These are phyloP conservation scores for Empidonax alnorum DNA, from an alignment of 2,113 vertebrate genomes.

Conservation along the genomic window DNA sequence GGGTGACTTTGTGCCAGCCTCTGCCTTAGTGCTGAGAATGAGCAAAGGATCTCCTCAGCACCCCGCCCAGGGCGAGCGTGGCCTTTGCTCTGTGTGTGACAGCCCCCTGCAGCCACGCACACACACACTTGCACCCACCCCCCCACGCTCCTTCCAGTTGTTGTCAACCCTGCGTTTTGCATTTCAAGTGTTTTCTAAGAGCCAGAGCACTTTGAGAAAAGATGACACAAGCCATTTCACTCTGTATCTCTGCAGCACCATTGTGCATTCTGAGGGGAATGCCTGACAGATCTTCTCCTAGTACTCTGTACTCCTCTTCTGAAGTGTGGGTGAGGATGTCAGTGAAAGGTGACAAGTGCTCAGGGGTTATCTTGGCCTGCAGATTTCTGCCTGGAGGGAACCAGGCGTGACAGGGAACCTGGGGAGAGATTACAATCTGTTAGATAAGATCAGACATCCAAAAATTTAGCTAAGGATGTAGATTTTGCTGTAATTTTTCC, in stretches of 20 bases:
- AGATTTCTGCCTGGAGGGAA: not conserved
- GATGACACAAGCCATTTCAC: not conserved
- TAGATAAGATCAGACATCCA: not conserved
- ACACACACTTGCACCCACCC: rapidly evolving
- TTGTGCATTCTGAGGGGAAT: not conserved
- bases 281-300: not conserved
- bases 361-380: not conserved
- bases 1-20: not conserved
- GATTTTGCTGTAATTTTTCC: not conserved
- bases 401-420: not conserved
- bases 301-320: not conserved
- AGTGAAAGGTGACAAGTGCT: not conserved
- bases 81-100: not conserved
- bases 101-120: rapidly evolving
- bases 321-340: not conserved
- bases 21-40: not conserved
- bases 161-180: rapidly evolving
- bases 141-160: not conserved
- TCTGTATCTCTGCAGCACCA: not conserved
- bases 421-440: not conserved
- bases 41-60: not conserved
- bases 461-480: not conserved
- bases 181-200: not conserved
- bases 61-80: not conserved
- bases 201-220: not conserved